phyloP scores from a whole-genome alignment of 2,797 vertebrate genomes.

The Aeoliscus strigatus region DNA sequence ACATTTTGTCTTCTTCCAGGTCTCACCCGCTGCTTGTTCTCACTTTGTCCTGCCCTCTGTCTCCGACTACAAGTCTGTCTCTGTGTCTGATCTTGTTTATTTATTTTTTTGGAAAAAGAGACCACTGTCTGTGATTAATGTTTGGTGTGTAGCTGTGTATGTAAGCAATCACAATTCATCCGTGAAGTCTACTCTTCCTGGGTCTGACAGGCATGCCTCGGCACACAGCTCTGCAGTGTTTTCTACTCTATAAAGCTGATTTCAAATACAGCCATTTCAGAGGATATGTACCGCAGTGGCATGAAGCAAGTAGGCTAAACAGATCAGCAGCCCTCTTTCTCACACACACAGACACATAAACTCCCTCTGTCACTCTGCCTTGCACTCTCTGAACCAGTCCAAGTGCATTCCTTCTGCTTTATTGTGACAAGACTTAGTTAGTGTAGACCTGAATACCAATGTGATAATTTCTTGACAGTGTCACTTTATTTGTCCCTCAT shows the following conservation, averaged over 20 bases:
- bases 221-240: constrained; percentile 50
- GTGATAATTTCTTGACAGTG: constrained; percentile 65
- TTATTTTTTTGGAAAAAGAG: constrained; percentile 34
- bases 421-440: constrained; percentile 62
- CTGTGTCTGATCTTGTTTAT: constrained; percentile 25
- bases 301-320: constrained; percentile 62
- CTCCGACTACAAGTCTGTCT: constrained; percentile 28
- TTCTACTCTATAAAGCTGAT: constrained; percentile 67
- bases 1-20: constrained; percentile 12
- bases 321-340: constrained; percentile 47
- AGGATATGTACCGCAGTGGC: constrained; percentile 48
- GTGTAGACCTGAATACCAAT: constrained; percentile 69
- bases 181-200: constrained; percentile 49
- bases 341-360: too few species aligned
- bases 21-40: constrained; percentile 11
- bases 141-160: constrained; percentile 63
- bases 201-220: constrained; percentile 55
- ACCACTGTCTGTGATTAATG: constrained; percentile 68
- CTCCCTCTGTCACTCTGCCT: constrained; percentile 26
- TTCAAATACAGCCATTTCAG: constrained; percentile 66
- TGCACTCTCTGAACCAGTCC: constrained; percentile 38
- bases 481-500: constrained; percentile 69
- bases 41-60: constrained; percentile 15
- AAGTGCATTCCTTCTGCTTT: constrained; percentile 57
- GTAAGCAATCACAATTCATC: constrained; percentile 71